Percentiles rank a stretch among this genome's conserved stretches.
Evolutionary conservation across 2,113 vertebrate species (phyloP).

Genomic region (Peromyscus maniculatus): DNA sequence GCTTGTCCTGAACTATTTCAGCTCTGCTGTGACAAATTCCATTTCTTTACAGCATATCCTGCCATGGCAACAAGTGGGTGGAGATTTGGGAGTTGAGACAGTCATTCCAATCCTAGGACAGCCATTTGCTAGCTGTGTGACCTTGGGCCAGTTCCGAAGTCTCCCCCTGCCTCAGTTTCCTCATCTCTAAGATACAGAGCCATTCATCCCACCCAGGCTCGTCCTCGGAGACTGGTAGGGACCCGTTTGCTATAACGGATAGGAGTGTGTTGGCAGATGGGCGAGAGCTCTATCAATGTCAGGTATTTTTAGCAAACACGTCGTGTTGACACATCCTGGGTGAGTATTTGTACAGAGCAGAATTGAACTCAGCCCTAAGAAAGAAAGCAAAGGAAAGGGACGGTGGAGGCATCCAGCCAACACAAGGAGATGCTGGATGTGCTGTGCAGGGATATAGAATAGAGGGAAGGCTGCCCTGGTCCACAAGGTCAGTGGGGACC

Average conservation of each 20-base stretch:
- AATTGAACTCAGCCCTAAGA: slow-evolving; percentile 53
- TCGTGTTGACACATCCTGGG: slow-evolving; percentile 56
- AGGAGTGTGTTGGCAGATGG: slow-evolving; percentile 44
- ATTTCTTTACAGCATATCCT: not conserved
- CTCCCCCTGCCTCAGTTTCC: not conserved
- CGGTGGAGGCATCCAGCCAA: slow-evolving; percentile 60
- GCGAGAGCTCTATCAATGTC: slow-evolving; percentile 57
- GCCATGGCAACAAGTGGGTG: not conserved
- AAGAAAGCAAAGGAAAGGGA: slow-evolving; percentile 60
- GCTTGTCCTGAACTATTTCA: not conserved
- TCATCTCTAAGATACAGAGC: slow-evolving; percentile 3
- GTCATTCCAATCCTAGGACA: not conserved
- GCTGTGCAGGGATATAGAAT: not conserved
- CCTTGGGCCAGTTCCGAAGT: not conserved
- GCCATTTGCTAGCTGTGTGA: not conserved
- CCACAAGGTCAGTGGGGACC: not conserved
- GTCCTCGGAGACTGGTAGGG: not conserved
- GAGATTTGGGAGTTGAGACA: not conserved
- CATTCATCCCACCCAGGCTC: not conserved
- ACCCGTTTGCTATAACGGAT: slow-evolving; percentile 57
- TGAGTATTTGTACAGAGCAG: slow-evolving; percentile 25
- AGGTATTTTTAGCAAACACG: slow-evolving; percentile 74
- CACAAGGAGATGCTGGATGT: slow-evolving; percentile 29
- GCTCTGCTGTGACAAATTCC: not conserved
- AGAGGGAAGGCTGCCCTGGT: not conserved